These are phyloP conservation scores for Ectemnius lituratus DNA, from an alignment of 2,888 invertebrate species.

Conservation along the genomic window DNA sequence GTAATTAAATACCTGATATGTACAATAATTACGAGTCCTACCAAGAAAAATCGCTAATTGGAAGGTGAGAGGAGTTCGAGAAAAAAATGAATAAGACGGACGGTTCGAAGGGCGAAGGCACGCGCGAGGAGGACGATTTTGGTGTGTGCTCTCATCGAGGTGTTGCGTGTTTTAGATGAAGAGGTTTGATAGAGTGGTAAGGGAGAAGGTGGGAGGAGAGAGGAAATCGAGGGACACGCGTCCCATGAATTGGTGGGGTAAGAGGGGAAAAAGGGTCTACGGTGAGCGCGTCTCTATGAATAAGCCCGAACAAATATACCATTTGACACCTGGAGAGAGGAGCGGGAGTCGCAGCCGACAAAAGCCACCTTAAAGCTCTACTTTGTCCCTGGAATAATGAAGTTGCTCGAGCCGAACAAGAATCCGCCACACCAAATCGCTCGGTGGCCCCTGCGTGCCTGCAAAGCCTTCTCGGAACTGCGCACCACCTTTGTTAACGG, in stretches of 20 bases:
- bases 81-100: background rate
- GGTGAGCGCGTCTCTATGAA: conserved; percentile 12
- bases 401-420: conserved; percentile 47
- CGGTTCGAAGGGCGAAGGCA: conserved; percentile 11
- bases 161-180: conserved; percentile 37
- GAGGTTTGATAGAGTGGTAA: conserved; percentile 59
- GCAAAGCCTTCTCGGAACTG: conserved; percentile 41
- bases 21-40: no score
- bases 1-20: no score
- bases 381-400: conserved; percentile 62
- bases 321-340: conserved; percentile 62
- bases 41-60: no score
- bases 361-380: conserved; percentile 49
- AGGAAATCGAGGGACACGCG: conserved; percentile 37
- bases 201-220: conserved; percentile 27
- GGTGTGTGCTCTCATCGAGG: conserved; percentile 36
- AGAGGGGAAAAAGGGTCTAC: background rate
- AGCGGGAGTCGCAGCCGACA: conserved; percentile 24
- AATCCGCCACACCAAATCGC: conserved; percentile 41
- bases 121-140: conserved; percentile 42
- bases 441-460: conserved; percentile 17
- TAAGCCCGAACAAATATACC: conserved; percentile 44
- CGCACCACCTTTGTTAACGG: conserved; percentile 56
- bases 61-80: background rate
- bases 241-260: conserved; percentile 22